Percentiles rank a stretch among this genome's conserved stretches.
phyloP scores from a whole-genome alignment of 2,888 invertebrate species.

The Tricholauxania praeusta region DNA sequence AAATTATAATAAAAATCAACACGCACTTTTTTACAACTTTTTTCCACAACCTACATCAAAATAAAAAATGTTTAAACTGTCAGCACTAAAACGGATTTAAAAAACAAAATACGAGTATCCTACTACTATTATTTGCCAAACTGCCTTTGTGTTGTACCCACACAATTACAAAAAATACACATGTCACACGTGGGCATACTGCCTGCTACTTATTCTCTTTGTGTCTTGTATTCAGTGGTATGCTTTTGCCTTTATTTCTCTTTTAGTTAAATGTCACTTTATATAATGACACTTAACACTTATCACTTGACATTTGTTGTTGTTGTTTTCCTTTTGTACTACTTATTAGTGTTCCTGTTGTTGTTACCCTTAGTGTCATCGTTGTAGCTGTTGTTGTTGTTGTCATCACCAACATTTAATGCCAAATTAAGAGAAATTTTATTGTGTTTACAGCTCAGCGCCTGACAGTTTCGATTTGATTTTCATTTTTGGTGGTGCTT shows the following conservation, averaged over 20 bases:
- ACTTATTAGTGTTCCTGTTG: neutral
- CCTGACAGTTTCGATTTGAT: conserved; percentile 32
- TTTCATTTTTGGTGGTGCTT: conserved; percentile 15
- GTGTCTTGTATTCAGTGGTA: neutral
- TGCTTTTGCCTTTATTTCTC: too few species aligned
- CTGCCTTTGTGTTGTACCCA: too few species aligned
- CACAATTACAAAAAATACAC: neutral
- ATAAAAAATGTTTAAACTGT: conserved; percentile 10
- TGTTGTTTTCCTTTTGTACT: neutral
- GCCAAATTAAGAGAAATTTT: conserved; percentile 37
- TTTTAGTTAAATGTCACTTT: conserved; percentile 30
- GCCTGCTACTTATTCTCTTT: neutral
- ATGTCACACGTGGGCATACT: neutral
- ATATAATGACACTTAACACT: conserved; percentile 31
- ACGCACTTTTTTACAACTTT: neutral
- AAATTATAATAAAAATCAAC: conserved; percentile 17
- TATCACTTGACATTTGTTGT: neutral
- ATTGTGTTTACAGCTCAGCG: conserved; percentile 33
- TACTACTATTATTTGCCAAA: too few species aligned
- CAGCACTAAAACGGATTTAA: neutral
- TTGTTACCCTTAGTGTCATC: neutral
- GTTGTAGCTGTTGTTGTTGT: neutral
- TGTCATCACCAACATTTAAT: conserved; percentile 21
- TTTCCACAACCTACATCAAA: neutral
- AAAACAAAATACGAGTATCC: too few species aligned